Conservation (phyloP, 2,888 invertebrate genomes). For the Stenolophus ochropezus region DNA sequence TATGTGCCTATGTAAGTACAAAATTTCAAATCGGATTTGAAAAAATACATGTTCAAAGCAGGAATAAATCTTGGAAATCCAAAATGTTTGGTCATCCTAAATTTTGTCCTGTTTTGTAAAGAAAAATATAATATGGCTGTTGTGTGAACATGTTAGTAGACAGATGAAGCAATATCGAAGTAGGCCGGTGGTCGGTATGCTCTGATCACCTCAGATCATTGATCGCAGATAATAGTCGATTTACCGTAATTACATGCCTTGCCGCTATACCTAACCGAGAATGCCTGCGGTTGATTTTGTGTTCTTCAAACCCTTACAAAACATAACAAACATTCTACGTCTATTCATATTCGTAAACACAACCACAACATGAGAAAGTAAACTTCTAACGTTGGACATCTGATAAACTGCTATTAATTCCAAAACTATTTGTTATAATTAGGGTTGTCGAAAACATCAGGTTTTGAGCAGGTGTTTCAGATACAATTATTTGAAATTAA, state of each 20-base stretch:
- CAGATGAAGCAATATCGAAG: background rate
- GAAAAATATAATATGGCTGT: too few relatives aligned
- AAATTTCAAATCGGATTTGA: too few relatives aligned
- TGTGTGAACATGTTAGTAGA: background rate
- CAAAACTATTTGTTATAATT: slow-evolving; percentile 14
- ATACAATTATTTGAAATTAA: background rate
- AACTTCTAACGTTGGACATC: too few relatives aligned
- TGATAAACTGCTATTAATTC: background rate
- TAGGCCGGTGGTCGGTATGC: slow-evolving; percentile 18
- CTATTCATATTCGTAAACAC: background rate
- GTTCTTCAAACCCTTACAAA: background rate
- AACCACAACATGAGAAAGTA: background rate
- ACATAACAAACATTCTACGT: background rate
- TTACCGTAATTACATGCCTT: slow-evolving; percentile 72
- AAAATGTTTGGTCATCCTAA: too few relatives aligned
- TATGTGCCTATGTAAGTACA: too few relatives aligned
- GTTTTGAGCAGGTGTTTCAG: slow-evolving; percentile 4
- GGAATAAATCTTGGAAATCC: too few relatives aligned
- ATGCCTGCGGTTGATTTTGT: slow-evolving; percentile 68
- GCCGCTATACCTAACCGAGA: slow-evolving; percentile 66
- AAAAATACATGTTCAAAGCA: too few relatives aligned
- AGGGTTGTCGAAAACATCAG: background rate
- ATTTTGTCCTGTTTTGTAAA: too few relatives aligned
- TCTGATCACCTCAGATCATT: slow-evolving; percentile 70
- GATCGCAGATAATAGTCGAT: slow-evolving; percentile 72